Conservation (phyloP, 1,140 invertebrate species). For the Dinoponera quadriceps region DNA sequence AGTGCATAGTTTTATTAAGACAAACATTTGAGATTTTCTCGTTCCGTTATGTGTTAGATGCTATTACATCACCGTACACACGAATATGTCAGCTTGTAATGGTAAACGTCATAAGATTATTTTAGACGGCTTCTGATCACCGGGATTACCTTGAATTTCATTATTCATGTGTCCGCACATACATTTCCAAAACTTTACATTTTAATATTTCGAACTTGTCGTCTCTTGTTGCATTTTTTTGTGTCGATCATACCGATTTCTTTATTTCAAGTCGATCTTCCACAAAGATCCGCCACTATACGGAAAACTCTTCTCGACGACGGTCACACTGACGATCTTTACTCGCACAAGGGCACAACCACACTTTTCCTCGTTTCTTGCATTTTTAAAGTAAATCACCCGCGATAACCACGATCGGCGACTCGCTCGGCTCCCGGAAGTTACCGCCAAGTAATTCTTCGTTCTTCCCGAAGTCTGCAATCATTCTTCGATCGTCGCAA, state of each 20-base stretch:
- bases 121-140: background rate
- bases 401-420: background rate
- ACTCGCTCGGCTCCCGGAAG: slow-evolving; percentile 9
- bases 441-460: background rate
- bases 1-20: background rate
- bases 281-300: slow-evolving; percentile 9
- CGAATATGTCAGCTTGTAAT: background rate
- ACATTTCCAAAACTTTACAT: background rate
- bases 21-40: slow-evolving; percentile 8
- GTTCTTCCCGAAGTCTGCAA: slow-evolving; percentile 13
- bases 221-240: background rate
- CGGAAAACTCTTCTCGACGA: background rate
- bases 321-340: background rate
- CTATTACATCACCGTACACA: background rate
- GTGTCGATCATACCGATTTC: too few relatives aligned
- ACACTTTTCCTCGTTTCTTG: slow-evolving; percentile 27
- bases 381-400: slow-evolving; percentile 61
- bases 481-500: slow-evolving; percentile 47
- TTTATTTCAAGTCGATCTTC: background rate
- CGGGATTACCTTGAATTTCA: background rate
- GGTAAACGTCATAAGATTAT: background rate
- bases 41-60: background rate
- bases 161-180: background rate
- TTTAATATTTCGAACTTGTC: background rate
- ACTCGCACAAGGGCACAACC: background rate